Evolutionary conservation across 2,888 invertebrate genomes (phyloP).

Genomic region (Eupeodes latifasciatus): DNA sequence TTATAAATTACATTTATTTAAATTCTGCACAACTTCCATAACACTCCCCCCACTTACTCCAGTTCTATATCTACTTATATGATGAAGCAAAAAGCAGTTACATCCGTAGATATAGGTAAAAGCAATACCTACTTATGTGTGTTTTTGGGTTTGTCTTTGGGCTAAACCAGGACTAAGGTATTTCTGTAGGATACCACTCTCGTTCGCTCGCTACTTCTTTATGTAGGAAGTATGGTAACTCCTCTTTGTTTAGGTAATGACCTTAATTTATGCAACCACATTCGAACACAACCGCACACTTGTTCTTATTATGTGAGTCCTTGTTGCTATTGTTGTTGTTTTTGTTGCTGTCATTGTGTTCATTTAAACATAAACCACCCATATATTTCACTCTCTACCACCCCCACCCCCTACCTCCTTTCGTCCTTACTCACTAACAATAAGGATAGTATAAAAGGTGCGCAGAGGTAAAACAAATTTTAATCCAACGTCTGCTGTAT

Average conservation of each 20-base stretch:
- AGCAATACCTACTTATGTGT: not conserved
- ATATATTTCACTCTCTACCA: not conserved
- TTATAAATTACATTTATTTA: conserved; percentile 68
- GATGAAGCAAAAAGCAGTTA: not conserved
- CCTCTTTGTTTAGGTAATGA: conserved; percentile 49
- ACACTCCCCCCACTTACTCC: too few relatives aligned
- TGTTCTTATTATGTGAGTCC: conserved; percentile 56
- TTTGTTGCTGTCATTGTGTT: conserved; percentile 66
- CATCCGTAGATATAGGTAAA: not conserved
- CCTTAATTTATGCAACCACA: conserved; percentile 74
- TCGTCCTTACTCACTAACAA: not conserved
- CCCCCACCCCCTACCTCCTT: not conserved
- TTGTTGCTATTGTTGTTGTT: conserved; percentile 42
- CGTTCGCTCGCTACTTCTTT: not conserved
- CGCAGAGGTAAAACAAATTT: conserved; percentile 58
- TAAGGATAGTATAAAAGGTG: not conserved
- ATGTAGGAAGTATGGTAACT: not conserved
- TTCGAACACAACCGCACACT: conserved; percentile 59
- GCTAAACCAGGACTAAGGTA: not conserved
- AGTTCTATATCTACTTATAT: not conserved
- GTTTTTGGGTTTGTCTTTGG: conserved; percentile 6
- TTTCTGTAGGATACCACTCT: not conserved
- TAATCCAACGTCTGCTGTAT: conserved; percentile 69
- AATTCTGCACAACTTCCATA: conserved; percentile 35
- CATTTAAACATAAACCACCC: conserved; percentile 56